These are phyloP conservation scores for Rhinoderma darwinii DNA, from an alignment of 2,113 vertebrate genomes.

Conservation along the genomic window DNA sequence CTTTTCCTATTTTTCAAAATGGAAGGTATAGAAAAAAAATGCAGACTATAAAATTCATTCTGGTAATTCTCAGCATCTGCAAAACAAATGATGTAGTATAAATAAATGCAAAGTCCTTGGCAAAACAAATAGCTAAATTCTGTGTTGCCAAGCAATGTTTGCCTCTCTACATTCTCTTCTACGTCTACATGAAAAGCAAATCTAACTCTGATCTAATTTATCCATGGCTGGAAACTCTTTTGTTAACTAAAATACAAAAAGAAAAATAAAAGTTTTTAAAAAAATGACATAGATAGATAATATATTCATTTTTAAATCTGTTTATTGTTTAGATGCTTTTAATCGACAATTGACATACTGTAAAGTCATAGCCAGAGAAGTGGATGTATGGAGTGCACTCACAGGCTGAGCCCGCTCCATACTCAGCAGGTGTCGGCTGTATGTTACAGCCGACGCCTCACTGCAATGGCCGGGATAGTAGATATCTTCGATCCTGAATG, in stretches of 20 bases:
- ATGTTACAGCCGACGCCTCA: no score
- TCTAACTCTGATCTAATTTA: constrained; percentile 13
- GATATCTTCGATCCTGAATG: no score
- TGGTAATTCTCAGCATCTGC: constrained; percentile 34
- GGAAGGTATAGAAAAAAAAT: constrained; percentile 13
- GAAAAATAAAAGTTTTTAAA: neutral
- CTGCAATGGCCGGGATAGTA: no score
- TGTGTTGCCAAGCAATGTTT: constrained; percentile 35
- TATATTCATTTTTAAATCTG: no score
- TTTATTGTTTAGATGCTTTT: no score
- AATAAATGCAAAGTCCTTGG: constrained; percentile 48
- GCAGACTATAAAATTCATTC: constrained; percentile 31
- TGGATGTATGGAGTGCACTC: no score
- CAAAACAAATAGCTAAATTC: constrained; percentile 41
- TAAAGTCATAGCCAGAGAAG: no score
- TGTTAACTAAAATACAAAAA: neutral
- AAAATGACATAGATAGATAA: neutral
- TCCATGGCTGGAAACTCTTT: neutral
- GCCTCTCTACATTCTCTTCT: neutral
- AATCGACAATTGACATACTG: no score
- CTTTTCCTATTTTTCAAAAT: constrained; percentile 36
- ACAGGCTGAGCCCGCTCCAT: no score
- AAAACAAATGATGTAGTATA: constrained; percentile 42
- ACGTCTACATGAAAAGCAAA: constrained; percentile 21
- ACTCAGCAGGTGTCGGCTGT: no score